Base-by-base conservation (phyloP, 2,888 invertebrate species). In the Scaptomyza cyrtandrae region DNA sequence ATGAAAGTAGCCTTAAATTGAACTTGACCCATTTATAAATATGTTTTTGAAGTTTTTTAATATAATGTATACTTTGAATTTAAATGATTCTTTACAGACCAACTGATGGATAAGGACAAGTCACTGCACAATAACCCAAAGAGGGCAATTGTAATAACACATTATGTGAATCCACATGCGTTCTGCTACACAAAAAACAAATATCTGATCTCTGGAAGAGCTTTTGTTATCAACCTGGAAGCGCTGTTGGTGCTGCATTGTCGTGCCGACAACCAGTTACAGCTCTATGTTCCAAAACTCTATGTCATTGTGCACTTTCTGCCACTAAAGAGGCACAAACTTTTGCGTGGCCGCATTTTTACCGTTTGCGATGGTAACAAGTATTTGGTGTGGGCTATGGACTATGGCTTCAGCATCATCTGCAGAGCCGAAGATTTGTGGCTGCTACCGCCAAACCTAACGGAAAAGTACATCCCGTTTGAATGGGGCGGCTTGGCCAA, bases 381-480 rank as follows among this genome's bases (percentile, higher is more conserved):
- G n/a, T 86, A 79, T 49, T 6, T 82, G 3, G 74, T 85, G 5
- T 61, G 50, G 66, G 48, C 69, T 0, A 2, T 60, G 2, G 88
- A 83, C 37, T 87, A 76, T 33, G 88, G 86, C 6, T 76, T 83
- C n/a, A 41, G 14, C 7, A 27, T 88, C 3, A 45, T 19, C 2
- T 77, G 78, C 50, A 6, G 13, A 0, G n/a, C 10, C 0, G 1
- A 11, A 10, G 63, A 80, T 33, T 13, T 88, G 43, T 83, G 74
- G 80, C 13, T 31, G 4, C 16, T 86, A 54, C 83, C 83, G 0
- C 1, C 19, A 2, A 9, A 7, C 0, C 33, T 72, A 3, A 2
- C 27, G 1, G 0, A 31, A 0, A 39, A 9, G 0, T 27, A 33
- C 3, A 16, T 71, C 1, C 6, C 66, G 4, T 10, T 52, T 6